These are phyloP conservation scores for Oxygymnocypris stewartii DNA, from an alignment of 2,113 vertebrate genomes.

Conservation along the genomic window DNA sequence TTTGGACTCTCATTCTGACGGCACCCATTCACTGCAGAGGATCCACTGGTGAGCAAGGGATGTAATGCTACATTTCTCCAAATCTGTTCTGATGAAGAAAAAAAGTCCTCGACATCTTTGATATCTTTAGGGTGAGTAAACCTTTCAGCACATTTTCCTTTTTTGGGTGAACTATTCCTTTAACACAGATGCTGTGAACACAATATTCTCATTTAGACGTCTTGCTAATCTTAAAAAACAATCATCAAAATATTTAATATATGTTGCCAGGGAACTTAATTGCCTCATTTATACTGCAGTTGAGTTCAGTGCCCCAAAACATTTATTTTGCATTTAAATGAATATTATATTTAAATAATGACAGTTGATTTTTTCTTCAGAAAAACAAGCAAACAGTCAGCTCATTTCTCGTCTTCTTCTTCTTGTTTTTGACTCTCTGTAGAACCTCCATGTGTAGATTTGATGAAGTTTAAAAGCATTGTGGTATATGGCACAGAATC, in stretches of 20 bases:
- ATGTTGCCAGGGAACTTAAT: too few species aligned
- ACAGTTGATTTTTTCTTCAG: neutral
- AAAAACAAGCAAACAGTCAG: neutral
- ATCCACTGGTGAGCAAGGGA: too few species aligned
- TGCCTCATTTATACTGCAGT: neutral
- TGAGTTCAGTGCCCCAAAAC: neutral
- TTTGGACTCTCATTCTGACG: too few species aligned
- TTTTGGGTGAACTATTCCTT: neutral
- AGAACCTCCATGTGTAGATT: slow-evolving; percentile 37
- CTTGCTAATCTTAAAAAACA: neutral
- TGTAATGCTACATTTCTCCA: too few species aligned
- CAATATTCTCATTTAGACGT: neutral
- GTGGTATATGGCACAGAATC: slow-evolving; percentile 69
- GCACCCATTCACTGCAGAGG: too few species aligned
- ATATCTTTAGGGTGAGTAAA: neutral
- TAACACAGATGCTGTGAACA: neutral
- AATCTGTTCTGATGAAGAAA: too few species aligned
- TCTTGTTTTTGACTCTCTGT: slow-evolving; percentile 20
- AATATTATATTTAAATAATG: neutral
- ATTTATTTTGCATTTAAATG: too few species aligned
- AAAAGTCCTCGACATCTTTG: too few species aligned
- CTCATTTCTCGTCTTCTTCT: slow-evolving; percentile 43
- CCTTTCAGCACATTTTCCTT: neutral
- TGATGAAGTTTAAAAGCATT: slow-evolving; percentile 61
- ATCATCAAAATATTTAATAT: neutral